phyloP scores from a whole-genome alignment of 2,113 vertebrate species.

The Odocoileus hemionus region DNA sequence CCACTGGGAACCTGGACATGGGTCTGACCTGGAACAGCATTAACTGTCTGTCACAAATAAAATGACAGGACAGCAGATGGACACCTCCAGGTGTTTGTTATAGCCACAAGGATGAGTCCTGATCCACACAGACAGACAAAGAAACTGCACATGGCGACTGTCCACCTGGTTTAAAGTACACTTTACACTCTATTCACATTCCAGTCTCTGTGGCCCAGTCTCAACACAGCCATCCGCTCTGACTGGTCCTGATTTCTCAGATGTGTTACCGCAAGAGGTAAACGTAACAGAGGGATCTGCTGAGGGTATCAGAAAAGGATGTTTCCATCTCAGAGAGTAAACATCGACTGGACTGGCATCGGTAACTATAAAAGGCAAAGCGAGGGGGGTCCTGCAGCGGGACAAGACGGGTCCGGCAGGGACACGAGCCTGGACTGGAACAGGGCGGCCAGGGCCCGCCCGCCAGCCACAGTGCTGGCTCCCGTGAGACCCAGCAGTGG shows the following conservation, averaged over 20 bases:
- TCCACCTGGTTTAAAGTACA: not conserved
- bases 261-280: not conserved
- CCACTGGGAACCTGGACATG: not conserved
- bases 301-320: not conserved
- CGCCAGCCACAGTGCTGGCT: not conserved
- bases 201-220: not conserved
- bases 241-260: not conserved
- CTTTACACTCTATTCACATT: not conserved
- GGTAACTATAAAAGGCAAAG: not conserved
- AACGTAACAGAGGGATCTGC: not conserved
- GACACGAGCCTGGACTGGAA: fast-evolving
- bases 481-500: not conserved
- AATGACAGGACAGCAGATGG: slow-evolving; percentile 45
- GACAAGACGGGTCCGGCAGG: fast-evolving
- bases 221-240: not conserved
- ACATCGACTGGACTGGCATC: not conserved
- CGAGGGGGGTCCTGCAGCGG: not conserved
- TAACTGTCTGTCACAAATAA: not conserved
- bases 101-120: not conserved
- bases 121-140: not conserved
- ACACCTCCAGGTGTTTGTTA: not conserved
- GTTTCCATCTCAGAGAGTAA: not conserved
- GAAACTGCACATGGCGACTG: not conserved
- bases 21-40: not conserved
- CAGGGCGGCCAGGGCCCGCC: not conserved